Percentiles rank a stretch among this genome's conserved stretches.
Evolutionary conservation across 2,797 vertebrate genomes (phyloP).

Genomic region (Phylloscopus collybita): DNA sequence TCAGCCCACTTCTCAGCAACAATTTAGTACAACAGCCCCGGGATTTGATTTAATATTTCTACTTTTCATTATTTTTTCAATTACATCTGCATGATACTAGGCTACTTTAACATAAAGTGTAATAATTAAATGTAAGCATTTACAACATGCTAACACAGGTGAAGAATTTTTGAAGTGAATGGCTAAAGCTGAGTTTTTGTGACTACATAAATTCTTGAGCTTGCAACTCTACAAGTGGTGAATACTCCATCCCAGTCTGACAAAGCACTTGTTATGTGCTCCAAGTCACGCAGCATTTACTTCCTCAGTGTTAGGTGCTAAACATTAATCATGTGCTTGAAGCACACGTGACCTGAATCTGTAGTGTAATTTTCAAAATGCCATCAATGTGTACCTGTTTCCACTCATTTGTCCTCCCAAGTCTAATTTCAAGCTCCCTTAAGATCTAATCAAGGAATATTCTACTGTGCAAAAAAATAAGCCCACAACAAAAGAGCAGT

Average conservation of each 20-base stretch:
- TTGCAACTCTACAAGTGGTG: neutral
- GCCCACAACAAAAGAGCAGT: neutral
- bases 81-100: neutral
- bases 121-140: slow-evolving; percentile 15
- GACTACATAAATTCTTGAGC: neutral
- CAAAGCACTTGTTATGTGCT: neutral
- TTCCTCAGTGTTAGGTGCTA: neutral
- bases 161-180: neutral
- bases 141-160: neutral
- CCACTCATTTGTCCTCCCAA: neutral
- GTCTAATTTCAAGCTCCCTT: neutral
- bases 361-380: neutral
- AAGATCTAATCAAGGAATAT: neutral
- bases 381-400: neutral
- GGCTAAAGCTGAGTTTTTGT: neutral
- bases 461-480: neutral
- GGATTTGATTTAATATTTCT: slow-evolving; percentile 23
- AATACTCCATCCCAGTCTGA: neutral
- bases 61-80: slow-evolving; percentile 24
- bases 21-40: slow-evolving; percentile 7
- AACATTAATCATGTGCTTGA: neutral
- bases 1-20: neutral
- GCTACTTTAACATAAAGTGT: neutral
- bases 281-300: neutral
- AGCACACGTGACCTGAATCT: fast-evolving